phyloP scores from a whole-genome alignment of 2,797 vertebrate genomes.

The Rhabdomys pumilio region DNA sequence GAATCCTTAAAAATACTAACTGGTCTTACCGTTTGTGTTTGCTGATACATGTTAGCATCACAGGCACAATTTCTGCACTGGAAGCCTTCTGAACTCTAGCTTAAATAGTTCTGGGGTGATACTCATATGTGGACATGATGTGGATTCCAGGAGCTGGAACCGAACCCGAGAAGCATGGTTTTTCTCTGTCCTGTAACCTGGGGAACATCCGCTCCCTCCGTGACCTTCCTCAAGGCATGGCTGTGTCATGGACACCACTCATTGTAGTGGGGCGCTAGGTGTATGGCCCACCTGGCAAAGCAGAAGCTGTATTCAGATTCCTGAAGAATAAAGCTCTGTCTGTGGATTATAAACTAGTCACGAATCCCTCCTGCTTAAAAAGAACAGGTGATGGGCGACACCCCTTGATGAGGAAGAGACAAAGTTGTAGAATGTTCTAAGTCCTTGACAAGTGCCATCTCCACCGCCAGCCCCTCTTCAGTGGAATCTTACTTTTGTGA shows the following conservation, averaged over 20 bases:
- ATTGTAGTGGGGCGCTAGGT: background rate
- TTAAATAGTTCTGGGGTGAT: slow-evolving; percentile 2
- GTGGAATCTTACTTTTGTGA: background rate
- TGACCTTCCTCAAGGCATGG: background rate
- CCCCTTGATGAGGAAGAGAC: slow-evolving; percentile 1
- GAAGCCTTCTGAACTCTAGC: background rate
- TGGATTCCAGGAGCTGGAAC: slow-evolving; percentile 18
- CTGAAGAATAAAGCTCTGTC: background rate
- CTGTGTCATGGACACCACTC: background rate
- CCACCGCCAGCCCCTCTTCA: background rate
- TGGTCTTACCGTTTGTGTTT: background rate
- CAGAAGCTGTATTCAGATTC: slow-evolving; percentile 26
- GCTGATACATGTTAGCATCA: background rate
- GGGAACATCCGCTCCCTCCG: background rate
- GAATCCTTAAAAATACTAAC: background rate
- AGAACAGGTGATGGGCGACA: background rate
- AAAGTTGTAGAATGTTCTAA: background rate
- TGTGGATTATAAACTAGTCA: background rate
- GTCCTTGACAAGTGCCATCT: background rate
- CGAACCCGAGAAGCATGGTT: background rate
- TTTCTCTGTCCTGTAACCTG: background rate
- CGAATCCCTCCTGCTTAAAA: background rate
- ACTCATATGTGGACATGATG: background rate
- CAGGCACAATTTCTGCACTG: background rate
- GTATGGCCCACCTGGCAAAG: background rate